A percentile compares a stretch with the other conserved stretches of the same genome.
phyloP scores from a whole-genome alignment of 2,113 vertebrate species.

The Tangachromis dhanisi region DNA sequence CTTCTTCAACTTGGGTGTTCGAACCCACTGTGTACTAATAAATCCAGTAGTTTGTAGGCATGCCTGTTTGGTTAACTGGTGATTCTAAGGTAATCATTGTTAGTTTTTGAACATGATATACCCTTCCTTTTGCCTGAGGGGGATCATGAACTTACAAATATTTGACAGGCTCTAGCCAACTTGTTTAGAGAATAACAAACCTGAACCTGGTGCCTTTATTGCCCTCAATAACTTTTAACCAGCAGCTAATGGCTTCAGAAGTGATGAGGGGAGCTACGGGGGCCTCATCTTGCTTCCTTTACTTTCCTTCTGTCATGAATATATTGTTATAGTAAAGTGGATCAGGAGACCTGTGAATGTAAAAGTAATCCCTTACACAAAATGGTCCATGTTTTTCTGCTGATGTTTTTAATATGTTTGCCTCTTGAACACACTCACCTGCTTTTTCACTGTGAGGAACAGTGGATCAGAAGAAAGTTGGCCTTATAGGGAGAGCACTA shows the following conservation, averaged over 20 bases:
- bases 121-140: neutral
- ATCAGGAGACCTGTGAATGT: neutral
- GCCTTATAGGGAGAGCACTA: neutral
- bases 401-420: neutral
- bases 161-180: neutral
- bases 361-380: neutral
- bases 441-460: neutral
- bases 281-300: neutral
- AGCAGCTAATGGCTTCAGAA: neutral
- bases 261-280: fast-evolving
- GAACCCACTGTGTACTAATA: neutral
- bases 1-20: neutral
- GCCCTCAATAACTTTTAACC: neutral
- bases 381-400: neutral
- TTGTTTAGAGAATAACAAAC: neutral
- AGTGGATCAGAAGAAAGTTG: neutral
- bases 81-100: neutral
- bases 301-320: neutral
- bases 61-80: neutral
- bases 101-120: neutral
- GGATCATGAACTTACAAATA: neutral
- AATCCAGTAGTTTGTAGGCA: neutral
- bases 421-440: neutral
- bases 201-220: neutral
- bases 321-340: neutral